phyloP scores from a whole-genome alignment of 2,113 vertebrate species.

The Neopipo cinnamomea region DNA sequence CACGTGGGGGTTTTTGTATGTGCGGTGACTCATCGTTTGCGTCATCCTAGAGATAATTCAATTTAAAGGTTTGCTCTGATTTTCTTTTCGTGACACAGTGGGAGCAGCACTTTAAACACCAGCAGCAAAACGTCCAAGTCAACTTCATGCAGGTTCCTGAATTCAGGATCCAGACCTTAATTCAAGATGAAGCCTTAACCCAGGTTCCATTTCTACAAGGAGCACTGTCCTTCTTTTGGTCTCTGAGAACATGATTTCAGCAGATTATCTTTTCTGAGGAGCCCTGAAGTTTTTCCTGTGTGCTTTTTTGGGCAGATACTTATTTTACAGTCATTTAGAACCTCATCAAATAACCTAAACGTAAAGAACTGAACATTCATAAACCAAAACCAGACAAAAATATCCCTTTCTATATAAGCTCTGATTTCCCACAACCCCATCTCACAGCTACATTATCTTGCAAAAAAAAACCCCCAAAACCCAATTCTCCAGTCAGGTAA shows the following conservation, averaged over 20 bases:
- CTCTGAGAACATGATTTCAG: neutral
- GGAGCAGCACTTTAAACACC: neutral
- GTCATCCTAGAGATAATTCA: neutral
- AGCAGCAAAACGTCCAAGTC: neutral
- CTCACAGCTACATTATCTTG: neutral
- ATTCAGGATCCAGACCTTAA: neutral
- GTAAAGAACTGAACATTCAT: neutral
- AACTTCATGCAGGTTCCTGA: neutral
- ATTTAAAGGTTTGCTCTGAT: neutral
- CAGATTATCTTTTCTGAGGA: neutral
- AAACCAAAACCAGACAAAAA: neutral
- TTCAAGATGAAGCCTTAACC: neutral
- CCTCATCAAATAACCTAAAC: neutral
- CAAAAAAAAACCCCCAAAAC: neutral
- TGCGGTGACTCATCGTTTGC: neutral
- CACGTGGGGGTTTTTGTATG: rapidly evolving
- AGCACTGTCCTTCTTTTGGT: neutral
- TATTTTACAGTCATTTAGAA: neutral
- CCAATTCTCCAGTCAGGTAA: neutral
- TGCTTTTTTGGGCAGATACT: neutral
- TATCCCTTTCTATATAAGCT: neutral
- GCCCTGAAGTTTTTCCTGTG: neutral
- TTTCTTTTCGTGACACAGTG: neutral
- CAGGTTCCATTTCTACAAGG: neutral
- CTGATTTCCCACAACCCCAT: neutral